A percentile compares a stretch with the other conserved stretches of the same genome.
Conservation (phyloP, 2,797 vertebrate species). For the Hoplostethus mediterraneus region DNA sequence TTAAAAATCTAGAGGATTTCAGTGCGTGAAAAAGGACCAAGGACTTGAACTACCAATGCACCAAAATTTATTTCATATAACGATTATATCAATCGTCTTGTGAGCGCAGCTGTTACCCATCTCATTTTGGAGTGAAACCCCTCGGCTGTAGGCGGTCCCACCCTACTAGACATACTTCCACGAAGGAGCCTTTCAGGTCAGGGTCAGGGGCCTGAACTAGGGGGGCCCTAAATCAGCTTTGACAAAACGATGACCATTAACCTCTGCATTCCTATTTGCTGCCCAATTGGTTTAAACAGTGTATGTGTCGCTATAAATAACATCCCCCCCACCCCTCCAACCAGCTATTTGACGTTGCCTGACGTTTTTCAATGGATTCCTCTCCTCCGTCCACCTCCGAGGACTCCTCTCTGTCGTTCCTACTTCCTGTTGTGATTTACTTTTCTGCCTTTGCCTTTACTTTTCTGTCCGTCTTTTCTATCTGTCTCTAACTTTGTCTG, state of each 20-base stretch:
- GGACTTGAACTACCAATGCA: no score
- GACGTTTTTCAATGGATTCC: neutral
- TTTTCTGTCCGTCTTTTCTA: neutral
- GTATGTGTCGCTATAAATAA: constrained; percentile 40
- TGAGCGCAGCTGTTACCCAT: no score
- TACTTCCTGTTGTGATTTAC: neutral
- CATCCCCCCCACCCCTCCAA: neutral
- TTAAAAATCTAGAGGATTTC: no score
- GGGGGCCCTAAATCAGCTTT: constrained; percentile 58
- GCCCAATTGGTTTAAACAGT: constrained; percentile 72
- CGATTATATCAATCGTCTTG: no score
- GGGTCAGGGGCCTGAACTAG: constrained; percentile 8
- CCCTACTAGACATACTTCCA: constrained; percentile 32
- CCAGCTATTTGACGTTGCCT: neutral
- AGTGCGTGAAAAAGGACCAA: no score
- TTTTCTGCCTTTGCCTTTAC: neutral
- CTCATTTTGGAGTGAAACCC: constrained; percentile 1
- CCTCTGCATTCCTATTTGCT: constrained; percentile 68
- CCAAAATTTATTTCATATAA: no score
- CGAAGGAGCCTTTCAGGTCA: constrained; percentile 1
- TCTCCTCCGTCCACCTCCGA: neutral
- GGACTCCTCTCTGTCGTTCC: neutral
- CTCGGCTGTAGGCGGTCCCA: constrained; percentile 35
- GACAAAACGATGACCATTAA: constrained; percentile 65
- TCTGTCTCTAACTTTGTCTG: neutral